These are phyloP conservation scores for Muntiacus reevesi DNA, from an alignment of 2,113 vertebrate genomes.

Conservation along the genomic window DNA sequence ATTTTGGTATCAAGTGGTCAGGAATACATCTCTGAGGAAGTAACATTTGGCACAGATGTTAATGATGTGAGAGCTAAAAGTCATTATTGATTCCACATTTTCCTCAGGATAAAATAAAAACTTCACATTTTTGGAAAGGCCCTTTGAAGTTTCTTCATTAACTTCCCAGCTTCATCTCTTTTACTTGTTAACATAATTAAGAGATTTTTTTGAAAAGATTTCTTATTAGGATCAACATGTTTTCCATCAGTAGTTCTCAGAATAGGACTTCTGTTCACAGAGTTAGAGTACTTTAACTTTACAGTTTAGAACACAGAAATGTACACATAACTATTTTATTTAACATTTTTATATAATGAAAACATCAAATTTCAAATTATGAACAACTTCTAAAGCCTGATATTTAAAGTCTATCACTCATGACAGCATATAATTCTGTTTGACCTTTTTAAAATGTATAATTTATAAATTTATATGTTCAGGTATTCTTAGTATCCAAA, in stretches of 20 bases:
- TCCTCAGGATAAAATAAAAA: background rate
- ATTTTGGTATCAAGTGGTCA: background rate
- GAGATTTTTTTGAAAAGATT: background rate
- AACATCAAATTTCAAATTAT: background rate
- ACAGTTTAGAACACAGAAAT: background rate
- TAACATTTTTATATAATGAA: background rate
- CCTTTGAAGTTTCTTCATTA: background rate
- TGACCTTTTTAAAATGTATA: background rate
- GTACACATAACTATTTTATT: background rate
- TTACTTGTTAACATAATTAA: background rate
- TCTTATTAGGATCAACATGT: background rate
- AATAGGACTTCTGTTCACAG: background rate
- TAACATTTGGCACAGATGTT: background rate
- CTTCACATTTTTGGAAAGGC: background rate
- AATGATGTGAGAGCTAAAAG: background rate
- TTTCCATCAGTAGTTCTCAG: background rate
- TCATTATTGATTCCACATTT: background rate
- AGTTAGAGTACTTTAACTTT: background rate
- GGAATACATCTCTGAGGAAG: background rate
- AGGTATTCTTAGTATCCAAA: background rate
- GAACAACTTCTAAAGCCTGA: background rate
- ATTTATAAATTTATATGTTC: background rate
- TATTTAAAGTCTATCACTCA: background rate
- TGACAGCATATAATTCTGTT: background rate
- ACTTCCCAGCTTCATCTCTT: background rate